Evolutionary conservation across 2,888 invertebrate species (phyloP), one percentile per base, ranked within the genome.

Genomic region (Tenthredo scrophulariae): DNA sequence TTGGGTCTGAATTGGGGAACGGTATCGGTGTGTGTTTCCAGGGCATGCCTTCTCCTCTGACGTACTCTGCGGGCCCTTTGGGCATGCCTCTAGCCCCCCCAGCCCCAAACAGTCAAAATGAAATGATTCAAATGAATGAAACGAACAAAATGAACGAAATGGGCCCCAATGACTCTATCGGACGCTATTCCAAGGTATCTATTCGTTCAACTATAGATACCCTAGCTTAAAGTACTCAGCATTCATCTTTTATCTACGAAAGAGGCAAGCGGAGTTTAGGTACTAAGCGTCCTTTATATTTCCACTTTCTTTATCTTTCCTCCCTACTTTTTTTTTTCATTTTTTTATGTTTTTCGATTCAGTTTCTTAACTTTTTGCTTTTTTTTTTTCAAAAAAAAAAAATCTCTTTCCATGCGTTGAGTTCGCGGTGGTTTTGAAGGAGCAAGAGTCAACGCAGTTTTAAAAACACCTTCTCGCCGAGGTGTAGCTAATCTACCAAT

Each of bases 131-230:
- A 80, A 80, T 43, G 80, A 80, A 62, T 80, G 62, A 80, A 80
- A 62, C 80, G 62, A 80, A 80, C 87, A 87, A 89, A 88, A 88
- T 85, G 88, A 87, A 87, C 89, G 89, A 89, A 89, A 88, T 87
- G 87, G 88, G 89, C 85, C 89, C 88, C 80, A 90, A 90, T 89
- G 89, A 89, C 88, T 90, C 89, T 87, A 88, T 89, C 85, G 89
- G 90, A 89, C 89, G 89, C 87, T 88, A 87, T 88, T 89, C 89
- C 84, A 89, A 89, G 89, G 89, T 89, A 89, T 86, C 89, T 89
- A 89, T 87, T 85, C 87, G 88, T 40, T 65, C 80, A 80, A 58
- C 62, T 62, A 65, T 40, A 65, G 65, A 62, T 65, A 37, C 62
- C 58, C 13, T 43, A 74, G 62, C 37, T 22, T 80, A 58, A 62